Conservation (phyloP, 1,140 invertebrate species). For the Drosophila nebulosa region DNA sequence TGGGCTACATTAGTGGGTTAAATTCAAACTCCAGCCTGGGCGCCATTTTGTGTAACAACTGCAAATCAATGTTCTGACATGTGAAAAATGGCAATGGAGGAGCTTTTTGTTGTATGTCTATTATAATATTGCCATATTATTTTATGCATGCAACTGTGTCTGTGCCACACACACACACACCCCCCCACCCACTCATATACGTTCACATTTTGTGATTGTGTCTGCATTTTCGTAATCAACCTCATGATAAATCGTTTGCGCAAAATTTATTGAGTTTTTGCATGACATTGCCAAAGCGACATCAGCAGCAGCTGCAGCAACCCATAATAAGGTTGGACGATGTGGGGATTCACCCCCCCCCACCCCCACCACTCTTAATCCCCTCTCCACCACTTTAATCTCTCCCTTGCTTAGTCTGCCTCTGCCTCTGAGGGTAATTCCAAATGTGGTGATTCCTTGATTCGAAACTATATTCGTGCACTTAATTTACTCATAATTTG, state of each 20-base stretch:
- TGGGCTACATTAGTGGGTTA: constrained; percentile 61
- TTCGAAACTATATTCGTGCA: neutral
- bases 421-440: neutral
- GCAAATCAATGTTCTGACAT: constrained; percentile 71
- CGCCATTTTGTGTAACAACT: constrained; percentile 74
- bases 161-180: constrained; percentile 8
- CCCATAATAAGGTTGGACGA: constrained; percentile 18
- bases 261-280: constrained; percentile 77
- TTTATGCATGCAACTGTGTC: constrained; percentile 69
- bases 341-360: neutral
- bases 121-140: constrained; percentile 76
- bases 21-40: constrained; percentile 43
- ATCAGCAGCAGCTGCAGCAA: constrained; percentile 58
- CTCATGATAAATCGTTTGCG: constrained; percentile 76
- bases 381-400: neutral
- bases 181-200: neutral
- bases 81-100: constrained; percentile 66
- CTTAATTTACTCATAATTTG: neutral
- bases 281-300: constrained; percentile 59
- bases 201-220: constrained; percentile 48
- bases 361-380: neutral
- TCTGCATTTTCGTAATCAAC: constrained; percentile 77
- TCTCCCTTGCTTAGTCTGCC: neutral
- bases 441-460: neutral
- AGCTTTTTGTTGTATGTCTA: constrained; percentile 65